These are phyloP conservation scores for Danaus chrysippus DNA, from an alignment of 2,888 invertebrate species.

Conservation along the genomic window DNA sequence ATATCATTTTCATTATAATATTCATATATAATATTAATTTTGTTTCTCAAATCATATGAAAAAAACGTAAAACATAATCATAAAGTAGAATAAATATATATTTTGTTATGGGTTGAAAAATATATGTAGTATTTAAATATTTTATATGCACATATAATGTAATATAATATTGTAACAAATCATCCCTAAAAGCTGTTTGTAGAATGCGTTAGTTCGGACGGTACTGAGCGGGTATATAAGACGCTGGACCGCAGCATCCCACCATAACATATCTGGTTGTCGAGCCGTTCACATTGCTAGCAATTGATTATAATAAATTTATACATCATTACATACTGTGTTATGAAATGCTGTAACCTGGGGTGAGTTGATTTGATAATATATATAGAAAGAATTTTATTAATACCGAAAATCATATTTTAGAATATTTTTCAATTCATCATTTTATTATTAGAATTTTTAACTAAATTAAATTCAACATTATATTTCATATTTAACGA, in stretches of 20 bases:
- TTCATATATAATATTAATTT: no score
- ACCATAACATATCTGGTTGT: conserved; percentile 46
- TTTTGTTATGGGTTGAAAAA: no score
- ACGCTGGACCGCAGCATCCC: conserved; percentile 21
- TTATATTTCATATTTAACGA: no score
- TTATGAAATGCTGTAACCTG: conserved; percentile 13
- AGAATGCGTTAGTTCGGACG: conserved; percentile 33
- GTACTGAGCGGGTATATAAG: conserved; percentile 50
- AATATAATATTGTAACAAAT: background rate
- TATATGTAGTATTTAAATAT: no score
- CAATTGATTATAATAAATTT: background rate
- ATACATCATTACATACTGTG: conserved; percentile 1
- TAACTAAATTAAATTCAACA: no score
- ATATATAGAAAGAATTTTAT: background rate
- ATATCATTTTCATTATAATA: no score
- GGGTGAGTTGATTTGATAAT: conserved; percentile 6
- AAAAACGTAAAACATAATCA: no score
- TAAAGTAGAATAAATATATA: no score
- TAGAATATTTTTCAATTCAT: no score
- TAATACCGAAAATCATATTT: background rate
- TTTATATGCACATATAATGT: no score
- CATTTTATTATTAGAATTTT: no score
- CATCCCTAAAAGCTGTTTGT: background rate
- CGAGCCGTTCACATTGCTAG: conserved; percentile 28
- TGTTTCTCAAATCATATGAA: no score